These are phyloP conservation scores for Lottia scabra DNA, from an alignment of 2,888 invertebrate genomes.

Conservation along the genomic window DNA sequence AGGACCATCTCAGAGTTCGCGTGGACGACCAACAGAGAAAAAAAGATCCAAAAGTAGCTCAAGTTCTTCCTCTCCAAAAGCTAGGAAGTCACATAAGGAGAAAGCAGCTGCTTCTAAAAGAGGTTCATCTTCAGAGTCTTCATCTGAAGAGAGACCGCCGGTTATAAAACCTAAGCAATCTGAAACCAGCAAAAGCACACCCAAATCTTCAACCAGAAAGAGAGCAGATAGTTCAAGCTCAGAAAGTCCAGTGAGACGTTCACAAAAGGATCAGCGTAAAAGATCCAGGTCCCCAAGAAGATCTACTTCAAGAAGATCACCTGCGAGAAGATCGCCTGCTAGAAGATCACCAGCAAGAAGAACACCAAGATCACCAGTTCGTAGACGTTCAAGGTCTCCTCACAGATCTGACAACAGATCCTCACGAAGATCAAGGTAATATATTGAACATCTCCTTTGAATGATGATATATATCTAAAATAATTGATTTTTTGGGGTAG, in stretches of 20 bases:
- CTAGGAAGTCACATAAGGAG: background rate
- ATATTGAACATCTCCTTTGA: no score
- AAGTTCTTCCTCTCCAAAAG: background rate
- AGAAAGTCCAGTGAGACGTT: conserved; percentile 29
- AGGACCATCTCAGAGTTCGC: no score
- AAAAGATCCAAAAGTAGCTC: background rate
- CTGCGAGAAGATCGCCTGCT: conserved; percentile 21
- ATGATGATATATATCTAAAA: no score
- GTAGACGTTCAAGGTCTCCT: background rate
- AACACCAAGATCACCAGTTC: conserved; percentile 28
- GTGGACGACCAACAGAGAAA: no score
- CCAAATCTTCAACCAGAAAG: conserved; percentile 3
- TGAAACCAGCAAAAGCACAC: conserved; percentile 14
- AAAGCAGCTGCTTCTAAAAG: background rate
- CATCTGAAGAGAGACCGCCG: background rate
- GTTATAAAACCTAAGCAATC: background rate
- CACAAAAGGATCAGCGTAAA: background rate
- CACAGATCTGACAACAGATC: no score
- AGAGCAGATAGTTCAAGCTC: conserved; percentile 26
- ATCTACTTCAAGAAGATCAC: conserved; percentile 27
- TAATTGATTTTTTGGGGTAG: no score
- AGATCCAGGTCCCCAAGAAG: conserved; percentile 15
- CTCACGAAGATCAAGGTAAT: no score
- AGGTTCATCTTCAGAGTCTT: background rate
- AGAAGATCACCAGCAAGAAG: conserved; percentile 25